phyloP scores from a whole-genome alignment of 2,797 vertebrate genomes.

The Rhinophrynus dorsalis region DNA sequence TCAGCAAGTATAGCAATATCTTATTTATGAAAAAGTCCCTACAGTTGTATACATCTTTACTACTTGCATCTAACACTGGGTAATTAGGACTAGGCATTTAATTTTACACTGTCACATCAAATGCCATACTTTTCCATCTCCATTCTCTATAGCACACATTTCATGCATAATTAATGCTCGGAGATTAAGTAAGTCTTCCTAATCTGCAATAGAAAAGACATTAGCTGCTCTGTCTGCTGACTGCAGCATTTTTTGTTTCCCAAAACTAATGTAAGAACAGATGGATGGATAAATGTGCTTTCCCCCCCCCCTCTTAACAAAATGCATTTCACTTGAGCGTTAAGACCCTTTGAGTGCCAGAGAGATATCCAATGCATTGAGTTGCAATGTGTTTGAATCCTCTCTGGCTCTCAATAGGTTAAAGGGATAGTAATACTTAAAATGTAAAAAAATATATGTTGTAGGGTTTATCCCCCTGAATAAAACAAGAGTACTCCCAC shows the following conservation, averaged over 20 bases:
- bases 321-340: no score
- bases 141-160: neutral
- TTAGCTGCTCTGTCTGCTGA: neutral
- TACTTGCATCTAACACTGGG: neutral
- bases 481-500: no score
- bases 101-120: neutral
- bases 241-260: conserved; percentile 3
- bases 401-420: no score
- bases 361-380: no score
- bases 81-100: neutral
- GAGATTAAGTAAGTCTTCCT: conserved; percentile 11
- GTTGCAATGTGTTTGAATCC: no score
- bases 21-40: no score
- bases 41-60: neutral
- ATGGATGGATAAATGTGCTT: neutral
- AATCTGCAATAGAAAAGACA: conserved; percentile 18
- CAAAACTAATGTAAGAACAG: neutral
- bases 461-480: no score
- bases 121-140: neutral
- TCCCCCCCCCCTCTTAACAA: neutral
- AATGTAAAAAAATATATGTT: no score
- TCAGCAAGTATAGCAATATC: no score
- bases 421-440: no score
- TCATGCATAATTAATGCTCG: conserved; percentile 26
- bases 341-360: no score